These are phyloP conservation scores for Acridotheres tristis DNA, from an alignment of 2,797 vertebrate genomes.

Conservation along the genomic window DNA sequence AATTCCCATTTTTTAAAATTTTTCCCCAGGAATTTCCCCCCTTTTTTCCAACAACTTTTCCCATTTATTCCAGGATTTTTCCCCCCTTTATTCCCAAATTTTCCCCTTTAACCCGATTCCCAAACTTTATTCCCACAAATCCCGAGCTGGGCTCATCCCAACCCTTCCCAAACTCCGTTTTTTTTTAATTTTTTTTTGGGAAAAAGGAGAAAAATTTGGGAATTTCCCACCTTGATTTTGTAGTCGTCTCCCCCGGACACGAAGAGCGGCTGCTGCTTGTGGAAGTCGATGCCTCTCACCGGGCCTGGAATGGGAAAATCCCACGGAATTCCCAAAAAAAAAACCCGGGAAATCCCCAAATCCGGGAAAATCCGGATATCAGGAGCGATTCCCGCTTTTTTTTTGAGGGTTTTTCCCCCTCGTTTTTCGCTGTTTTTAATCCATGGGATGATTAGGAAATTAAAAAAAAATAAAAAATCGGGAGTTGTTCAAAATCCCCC, in stretches of 20 bases:
- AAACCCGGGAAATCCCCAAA: not conserved
- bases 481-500: no score
- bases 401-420: not conserved
- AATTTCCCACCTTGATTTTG: conserved; percentile 89
- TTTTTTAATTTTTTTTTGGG: rapidly evolving
- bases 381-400: not conserved
- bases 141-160: no score
- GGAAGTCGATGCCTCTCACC: conserved; percentile 95
- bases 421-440: not conserved
- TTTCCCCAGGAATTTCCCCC: no score
- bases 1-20: no score
- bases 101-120: no score
- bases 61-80: no score
- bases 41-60: no score
- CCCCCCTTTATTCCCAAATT: no score
- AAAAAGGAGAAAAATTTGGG: rapidly evolving
- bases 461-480: no score
- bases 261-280: conserved; percentile 97
- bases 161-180: no score
- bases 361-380: rapidly evolving
- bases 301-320: conserved; percentile 76
- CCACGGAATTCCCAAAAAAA: not conserved
- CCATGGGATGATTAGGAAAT: no score
- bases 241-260: conserved; percentile 98
- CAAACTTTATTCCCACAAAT: no score